Evolutionary conservation across 2,797 vertebrate species (phyloP).

Genomic region (Megaceryle alcyon): DNA sequence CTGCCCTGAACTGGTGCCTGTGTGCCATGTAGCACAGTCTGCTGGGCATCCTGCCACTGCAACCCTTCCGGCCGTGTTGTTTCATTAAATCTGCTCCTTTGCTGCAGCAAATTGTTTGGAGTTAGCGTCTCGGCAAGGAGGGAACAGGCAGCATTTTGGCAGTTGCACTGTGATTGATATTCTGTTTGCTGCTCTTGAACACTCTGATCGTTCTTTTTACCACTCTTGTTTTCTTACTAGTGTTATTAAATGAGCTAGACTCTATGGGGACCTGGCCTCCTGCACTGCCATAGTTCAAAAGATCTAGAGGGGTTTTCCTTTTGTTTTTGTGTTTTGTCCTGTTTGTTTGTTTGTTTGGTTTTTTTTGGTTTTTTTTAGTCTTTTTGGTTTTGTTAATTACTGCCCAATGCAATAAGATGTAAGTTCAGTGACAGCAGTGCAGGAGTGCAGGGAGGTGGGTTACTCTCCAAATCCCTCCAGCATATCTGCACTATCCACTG

Average conservation of each 20-base stretch:
- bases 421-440: neutral
- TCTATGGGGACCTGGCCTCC: neutral
- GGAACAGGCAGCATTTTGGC: neutral
- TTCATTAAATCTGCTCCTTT: conserved; percentile 23
- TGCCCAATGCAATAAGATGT: neutral
- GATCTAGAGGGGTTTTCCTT: neutral
- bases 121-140: neutral
- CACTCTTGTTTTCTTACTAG: neutral
- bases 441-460: neutral
- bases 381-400: neutral
- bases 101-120: conserved; percentile 35
- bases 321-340: neutral
- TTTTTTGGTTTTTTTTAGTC: too few species aligned
- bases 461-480: neutral
- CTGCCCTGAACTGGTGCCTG: neutral
- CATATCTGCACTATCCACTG: neutral
- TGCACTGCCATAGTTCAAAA: neutral
- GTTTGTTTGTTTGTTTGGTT: neutral
- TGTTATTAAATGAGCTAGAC: conserved; percentile 16
- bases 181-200: neutral
- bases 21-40: rapidly evolving
- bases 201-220: neutral
- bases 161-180: neutral
- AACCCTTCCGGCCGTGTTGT: neutral
- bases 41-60: rapidly evolving